These are phyloP conservation scores for Centrocercus urophasianus DNA, from an alignment of 2,113 vertebrate species.

Conservation along the genomic window DNA sequence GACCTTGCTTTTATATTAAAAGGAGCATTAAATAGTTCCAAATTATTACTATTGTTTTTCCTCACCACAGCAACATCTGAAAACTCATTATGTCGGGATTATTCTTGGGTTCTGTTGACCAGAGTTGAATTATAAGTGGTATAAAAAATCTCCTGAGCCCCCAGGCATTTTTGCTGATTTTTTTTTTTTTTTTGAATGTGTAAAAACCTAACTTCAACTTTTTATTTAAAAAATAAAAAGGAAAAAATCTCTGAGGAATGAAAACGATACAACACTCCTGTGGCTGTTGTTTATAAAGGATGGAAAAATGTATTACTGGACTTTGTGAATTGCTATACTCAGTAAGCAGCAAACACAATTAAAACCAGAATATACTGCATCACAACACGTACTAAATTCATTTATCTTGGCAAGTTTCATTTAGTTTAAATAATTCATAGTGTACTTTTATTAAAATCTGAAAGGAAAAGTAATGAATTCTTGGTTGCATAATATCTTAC, in stretches of 20 bases:
- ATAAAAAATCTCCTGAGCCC: not conserved
- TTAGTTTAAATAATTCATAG: constrained; percentile 67
- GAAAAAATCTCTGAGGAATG: not conserved
- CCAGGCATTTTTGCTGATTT: not conserved
- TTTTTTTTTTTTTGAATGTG: not conserved
- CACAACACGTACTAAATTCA: constrained; percentile 44
- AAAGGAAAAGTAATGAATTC: constrained; percentile 52
- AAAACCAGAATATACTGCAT: constrained; percentile 38
- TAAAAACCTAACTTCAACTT: not conserved
- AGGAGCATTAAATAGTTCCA: not conserved
- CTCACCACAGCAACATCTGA: not conserved
- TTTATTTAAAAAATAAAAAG: not conserved
- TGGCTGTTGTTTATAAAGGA: not conserved
- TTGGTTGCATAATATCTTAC: constrained; percentile 21
- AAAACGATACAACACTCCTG: not conserved
- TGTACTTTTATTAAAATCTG: constrained; percentile 58
- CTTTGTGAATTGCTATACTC: not conserved
- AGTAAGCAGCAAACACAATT: constrained; percentile 42
- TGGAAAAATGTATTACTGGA: constrained; percentile 17
- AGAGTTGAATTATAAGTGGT: not conserved
- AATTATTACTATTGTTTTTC: not conserved
- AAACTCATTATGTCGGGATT: not conserved
- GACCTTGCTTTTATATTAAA: not conserved
- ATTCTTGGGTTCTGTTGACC: not conserved
- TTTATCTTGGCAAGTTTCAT: constrained; percentile 52